Percentiles rank a stretch among this genome's conserved stretches.
phyloP scores from a whole-genome alignment of 2,797 vertebrate species.

The Sebastes oblongus region DNA sequence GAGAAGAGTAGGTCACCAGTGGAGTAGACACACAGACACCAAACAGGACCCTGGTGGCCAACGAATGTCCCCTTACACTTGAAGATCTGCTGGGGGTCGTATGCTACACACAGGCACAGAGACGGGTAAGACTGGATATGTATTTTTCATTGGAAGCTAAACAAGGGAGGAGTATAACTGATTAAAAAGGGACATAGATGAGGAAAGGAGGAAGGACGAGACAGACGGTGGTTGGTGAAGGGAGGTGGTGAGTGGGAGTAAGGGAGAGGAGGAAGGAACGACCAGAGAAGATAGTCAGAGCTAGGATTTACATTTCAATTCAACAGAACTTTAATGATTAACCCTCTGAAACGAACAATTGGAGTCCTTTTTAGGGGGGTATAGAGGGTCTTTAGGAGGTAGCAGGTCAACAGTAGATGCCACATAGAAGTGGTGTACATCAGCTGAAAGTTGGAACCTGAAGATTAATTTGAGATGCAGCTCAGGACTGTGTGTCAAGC shows the following conservation, averaged over 20 bases:
- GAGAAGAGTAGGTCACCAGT: conserved; percentile 98
- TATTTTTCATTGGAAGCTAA: background rate
- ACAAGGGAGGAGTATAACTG: background rate
- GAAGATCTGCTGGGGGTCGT: conserved; percentile 99
- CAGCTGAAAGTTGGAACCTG: too few relatives aligned
- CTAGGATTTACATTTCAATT: background rate
- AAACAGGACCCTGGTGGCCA: conserved; percentile 97
- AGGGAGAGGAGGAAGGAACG: background rate
- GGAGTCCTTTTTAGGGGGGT: too few relatives aligned
- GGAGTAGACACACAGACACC: conserved; percentile 98
- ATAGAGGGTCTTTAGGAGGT: too few relatives aligned
- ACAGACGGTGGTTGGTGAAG: background rate
- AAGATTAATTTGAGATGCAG: too few relatives aligned
- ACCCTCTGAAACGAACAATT: too few relatives aligned
- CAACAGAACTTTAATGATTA: background rate
- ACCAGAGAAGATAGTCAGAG: background rate
- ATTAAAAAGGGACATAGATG: background rate
- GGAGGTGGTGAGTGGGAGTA: background rate
- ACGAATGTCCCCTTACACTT: conserved; percentile 99
- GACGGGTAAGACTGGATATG: background rate
- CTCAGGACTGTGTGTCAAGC: too few relatives aligned
- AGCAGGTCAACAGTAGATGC: too few relatives aligned
- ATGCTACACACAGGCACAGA: conserved; percentile 81
- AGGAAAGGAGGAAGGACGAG: background rate
- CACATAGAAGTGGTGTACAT: too few relatives aligned